Evolutionary conservation across 2,113 vertebrate genomes (phyloP).

Genomic region (Onychostoma macrolepis): DNA sequence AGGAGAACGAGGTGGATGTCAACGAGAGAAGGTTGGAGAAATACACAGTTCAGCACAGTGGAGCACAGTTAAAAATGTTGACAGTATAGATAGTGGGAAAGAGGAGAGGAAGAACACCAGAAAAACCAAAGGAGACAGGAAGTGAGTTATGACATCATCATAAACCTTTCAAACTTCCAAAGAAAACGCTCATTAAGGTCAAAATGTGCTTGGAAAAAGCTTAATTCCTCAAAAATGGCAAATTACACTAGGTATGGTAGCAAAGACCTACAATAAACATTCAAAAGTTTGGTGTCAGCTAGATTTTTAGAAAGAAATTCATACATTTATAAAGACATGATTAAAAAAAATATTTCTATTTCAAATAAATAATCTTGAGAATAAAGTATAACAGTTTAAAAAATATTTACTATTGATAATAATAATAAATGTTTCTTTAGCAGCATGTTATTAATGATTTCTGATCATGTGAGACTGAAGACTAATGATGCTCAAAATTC

Average conservation of each 20-base stretch:
- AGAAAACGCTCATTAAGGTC: background rate
- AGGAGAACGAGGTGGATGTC: background rate
- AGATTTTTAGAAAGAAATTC: background rate
- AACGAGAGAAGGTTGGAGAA: constrained; percentile 22
- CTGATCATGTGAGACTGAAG: background rate
- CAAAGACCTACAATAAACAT: background rate
- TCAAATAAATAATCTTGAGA: background rate
- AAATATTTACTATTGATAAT: background rate
- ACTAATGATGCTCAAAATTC: background rate
- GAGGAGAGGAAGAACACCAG: constrained; percentile 28
- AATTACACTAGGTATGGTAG: background rate
- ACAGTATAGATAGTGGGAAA: constrained; percentile 19
- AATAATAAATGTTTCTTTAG: background rate
- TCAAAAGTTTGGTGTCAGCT: background rate
- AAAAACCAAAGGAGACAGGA: background rate
- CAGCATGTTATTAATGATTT: background rate
- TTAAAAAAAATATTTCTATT: background rate
- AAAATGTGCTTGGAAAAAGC: background rate
- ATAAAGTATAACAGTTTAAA: background rate
- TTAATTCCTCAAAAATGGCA: background rate
- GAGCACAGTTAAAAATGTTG: background rate
- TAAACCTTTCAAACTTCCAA: constrained; percentile 37
- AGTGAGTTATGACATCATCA: constrained; percentile 44
- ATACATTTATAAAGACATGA: background rate
- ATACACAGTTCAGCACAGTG: constrained; percentile 12